Conservation (phyloP, 2,888 invertebrate genomes). For the Unio pictorum region DNA sequence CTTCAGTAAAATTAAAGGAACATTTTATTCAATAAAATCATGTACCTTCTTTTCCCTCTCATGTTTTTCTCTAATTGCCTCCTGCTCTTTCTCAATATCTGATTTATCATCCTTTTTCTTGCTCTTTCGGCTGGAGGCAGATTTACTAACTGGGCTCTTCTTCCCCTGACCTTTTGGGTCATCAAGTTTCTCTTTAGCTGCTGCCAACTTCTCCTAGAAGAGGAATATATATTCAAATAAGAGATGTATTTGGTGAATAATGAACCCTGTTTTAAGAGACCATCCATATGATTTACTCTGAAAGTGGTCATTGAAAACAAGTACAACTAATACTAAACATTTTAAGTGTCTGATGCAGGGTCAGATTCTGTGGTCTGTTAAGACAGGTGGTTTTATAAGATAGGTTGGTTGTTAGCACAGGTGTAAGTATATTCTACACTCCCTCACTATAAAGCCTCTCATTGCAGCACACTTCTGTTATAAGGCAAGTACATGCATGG, state of each 20-base stretch:
- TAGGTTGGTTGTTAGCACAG: too few species aligned
- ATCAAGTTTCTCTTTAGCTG: conserved; percentile 37
- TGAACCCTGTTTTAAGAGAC: not conserved
- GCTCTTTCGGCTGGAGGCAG: conserved; percentile 16
- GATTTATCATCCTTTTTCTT: conserved; percentile 28
- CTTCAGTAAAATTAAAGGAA: too few species aligned
- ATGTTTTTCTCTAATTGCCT: conserved; percentile 42
- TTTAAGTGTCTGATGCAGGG: too few species aligned
- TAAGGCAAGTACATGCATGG: too few species aligned
- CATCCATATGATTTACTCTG: not conserved
- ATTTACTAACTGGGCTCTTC: conserved; percentile 13
- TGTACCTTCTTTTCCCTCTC: conserved; percentile 20
- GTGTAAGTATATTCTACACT: too few species aligned
- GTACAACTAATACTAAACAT: too few species aligned
- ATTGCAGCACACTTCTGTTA: too few species aligned
- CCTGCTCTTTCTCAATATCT: conserved; percentile 42
- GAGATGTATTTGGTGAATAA: not conserved
- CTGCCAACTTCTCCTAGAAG: conserved; percentile 38
- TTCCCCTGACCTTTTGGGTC: conserved; percentile 8
- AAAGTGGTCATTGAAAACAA: too few species aligned
- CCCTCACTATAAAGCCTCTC: too few species aligned
- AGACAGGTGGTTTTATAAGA: too few species aligned
- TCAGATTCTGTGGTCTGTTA: too few species aligned
- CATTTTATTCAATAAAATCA: not conserved
- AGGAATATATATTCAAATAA: not conserved